Percentiles rank a stretch among this genome's conserved stretches.
These are phyloP conservation scores for Corapipo altera DNA, from an alignment of 2,113 vertebrate species.

Conservation along the genomic window DNA sequence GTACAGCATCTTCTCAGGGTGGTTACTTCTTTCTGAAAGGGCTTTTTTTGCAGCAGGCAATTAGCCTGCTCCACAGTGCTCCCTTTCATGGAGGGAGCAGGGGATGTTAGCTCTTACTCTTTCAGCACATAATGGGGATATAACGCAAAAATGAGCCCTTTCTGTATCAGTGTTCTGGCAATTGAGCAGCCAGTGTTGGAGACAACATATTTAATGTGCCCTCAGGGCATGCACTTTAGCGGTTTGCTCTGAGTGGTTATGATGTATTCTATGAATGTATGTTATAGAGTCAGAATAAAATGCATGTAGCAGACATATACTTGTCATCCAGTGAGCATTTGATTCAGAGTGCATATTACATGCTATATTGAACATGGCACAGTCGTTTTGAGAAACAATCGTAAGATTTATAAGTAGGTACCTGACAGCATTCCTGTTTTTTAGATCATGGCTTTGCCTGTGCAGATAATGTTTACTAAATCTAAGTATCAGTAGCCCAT, in stretches of 20 bases:
- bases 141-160: slow-evolving; percentile 52
- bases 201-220: slow-evolving; percentile 35
- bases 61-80: slow-evolving; percentile 27
- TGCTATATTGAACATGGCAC: slow-evolving; percentile 23
- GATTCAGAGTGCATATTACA: slow-evolving; percentile 60
- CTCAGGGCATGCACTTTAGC: slow-evolving; percentile 45
- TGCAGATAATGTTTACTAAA: slow-evolving; percentile 42
- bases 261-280: slow-evolving; percentile 65
- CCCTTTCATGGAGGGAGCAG: slow-evolving; percentile 35
- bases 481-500: slow-evolving; percentile 4
- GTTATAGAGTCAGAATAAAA: slow-evolving; percentile 58
- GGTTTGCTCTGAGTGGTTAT: slow-evolving; percentile 52
- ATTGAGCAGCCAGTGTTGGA: slow-evolving; percentile 46
- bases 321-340: slow-evolving; percentile 52
- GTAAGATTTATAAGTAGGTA: slow-evolving; percentile 38
- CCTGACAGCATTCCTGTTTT: slow-evolving; percentile 5
- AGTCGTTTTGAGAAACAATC: neutral
- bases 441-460: slow-evolving; percentile 32
- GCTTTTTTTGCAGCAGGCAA: slow-evolving; percentile 44
- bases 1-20: slow-evolving; percentile 59
- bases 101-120: slow-evolving; percentile 59
- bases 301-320: slow-evolving; percentile 52
- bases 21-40: slow-evolving; percentile 62
- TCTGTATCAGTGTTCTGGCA: slow-evolving; percentile 55
- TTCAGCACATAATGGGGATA: slow-evolving; percentile 65